Percentiles rank a stretch among this genome's conserved stretches.
These are phyloP conservation scores for Pogonophryne albipinna DNA, from an alignment of 2,797 vertebrate species.

Conservation along the genomic window DNA sequence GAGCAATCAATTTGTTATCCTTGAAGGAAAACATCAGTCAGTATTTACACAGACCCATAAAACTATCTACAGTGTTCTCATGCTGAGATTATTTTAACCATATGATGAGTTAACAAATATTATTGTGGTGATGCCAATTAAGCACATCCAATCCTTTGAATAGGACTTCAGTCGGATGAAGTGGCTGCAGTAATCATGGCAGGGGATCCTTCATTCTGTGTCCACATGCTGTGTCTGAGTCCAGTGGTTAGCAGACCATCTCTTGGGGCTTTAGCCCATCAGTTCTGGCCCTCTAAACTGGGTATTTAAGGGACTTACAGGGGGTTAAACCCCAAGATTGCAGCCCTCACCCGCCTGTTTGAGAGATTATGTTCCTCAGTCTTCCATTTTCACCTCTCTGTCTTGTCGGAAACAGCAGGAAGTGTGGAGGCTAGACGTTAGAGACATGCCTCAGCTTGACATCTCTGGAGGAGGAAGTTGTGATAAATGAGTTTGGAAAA, in stretches of 20 bases:
- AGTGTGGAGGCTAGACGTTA: conserved; percentile 53
- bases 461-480: conserved; percentile 61
- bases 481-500: conserved; percentile 67
- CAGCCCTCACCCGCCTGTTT: conserved; percentile 62
- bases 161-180: neutral
- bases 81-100: conserved; percentile 2
- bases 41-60: neutral
- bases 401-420: conserved; percentile 52
- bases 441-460: conserved; percentile 69
- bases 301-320: conserved; percentile 68
- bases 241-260: conserved; percentile 39
- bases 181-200: conserved; percentile 6
- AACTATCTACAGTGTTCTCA: neutral
- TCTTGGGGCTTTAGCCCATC: conserved; percentile 65
- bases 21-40: neutral
- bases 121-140: conserved; percentile 13
- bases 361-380: conserved; percentile 68
- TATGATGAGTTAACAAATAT: neutral
- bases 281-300: conserved; percentile 74
- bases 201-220: conserved; percentile 22
- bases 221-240: conserved; percentile 37
- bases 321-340: conserved; percentile 72
- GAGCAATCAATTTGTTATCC: conserved; percentile 1
- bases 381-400: conserved; percentile 77
- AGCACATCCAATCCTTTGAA: conserved; percentile 4